These are phyloP conservation scores for Ondatra zibethicus DNA, from an alignment of 2,113 vertebrate species.

Conservation along the genomic window DNA sequence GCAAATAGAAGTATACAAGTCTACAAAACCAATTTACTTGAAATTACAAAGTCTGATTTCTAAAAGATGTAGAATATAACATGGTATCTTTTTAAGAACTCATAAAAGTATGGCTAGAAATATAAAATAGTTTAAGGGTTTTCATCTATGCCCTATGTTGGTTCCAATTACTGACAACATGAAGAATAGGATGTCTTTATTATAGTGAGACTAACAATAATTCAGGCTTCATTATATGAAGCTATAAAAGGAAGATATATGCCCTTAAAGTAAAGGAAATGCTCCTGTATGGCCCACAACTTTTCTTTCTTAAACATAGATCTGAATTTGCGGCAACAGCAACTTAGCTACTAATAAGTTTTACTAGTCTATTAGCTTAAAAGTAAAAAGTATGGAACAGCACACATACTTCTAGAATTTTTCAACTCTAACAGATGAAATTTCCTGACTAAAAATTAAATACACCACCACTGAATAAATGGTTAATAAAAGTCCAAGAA, in stretches of 20 bases:
- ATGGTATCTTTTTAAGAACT: slow-evolving; percentile 35
- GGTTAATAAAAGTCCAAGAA: slow-evolving; percentile 43
- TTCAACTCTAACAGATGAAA: slow-evolving; percentile 60
- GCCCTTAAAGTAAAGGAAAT: slow-evolving; percentile 45
- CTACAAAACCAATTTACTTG: slow-evolving; percentile 12
- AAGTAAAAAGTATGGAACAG: slow-evolving; percentile 41
- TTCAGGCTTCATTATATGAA: slow-evolving; percentile 8
- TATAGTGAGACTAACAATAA: slow-evolving; percentile 46
- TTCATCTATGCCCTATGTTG: neutral
- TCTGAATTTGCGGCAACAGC: slow-evolving; percentile 49
- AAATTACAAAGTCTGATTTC: slow-evolving; percentile 56
- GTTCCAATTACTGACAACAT: slow-evolving; percentile 41
- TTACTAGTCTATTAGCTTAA: slow-evolving; percentile 62
- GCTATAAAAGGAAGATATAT: slow-evolving; percentile 32
- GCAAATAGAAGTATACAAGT: slow-evolving; percentile 50
- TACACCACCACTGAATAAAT: slow-evolving; percentile 12
- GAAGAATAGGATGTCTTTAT: neutral
- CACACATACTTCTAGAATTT: neutral
- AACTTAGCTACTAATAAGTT: slow-evolving; percentile 55
- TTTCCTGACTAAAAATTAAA: slow-evolving; percentile 60
- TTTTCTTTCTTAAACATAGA: slow-evolving; percentile 40
- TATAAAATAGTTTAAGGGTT: slow-evolving; percentile 23
- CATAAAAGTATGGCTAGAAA: neutral
- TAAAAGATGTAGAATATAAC: slow-evolving; percentile 50
- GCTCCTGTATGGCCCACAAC: neutral